Base-by-base conservation (phyloP, 2,113 vertebrate species). In the Illadopsis cleaveri region DNA sequence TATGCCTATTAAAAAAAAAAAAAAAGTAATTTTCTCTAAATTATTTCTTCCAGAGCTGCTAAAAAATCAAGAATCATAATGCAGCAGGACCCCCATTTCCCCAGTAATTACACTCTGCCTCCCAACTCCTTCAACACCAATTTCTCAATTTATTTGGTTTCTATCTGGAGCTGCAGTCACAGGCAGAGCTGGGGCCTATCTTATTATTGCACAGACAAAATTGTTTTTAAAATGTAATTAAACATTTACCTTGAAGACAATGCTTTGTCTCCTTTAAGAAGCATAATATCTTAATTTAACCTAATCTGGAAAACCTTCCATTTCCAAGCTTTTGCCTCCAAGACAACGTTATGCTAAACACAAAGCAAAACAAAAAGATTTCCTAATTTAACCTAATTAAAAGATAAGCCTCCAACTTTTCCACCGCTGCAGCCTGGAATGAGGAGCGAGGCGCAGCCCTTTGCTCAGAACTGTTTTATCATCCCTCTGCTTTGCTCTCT, bases 301-400 rank as follows among this genome's bases (percentile, higher is more conserved):
- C 82, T 80, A 56, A 91, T 96, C 92, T 83, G 79, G 76, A 86
- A 92, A 89, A 33, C 71, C 75, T 90, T 66, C 77, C 9, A 50
- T 94, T 93, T 94, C 68, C 45, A 58, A 73, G 80, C 64, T 42
- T 84, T 80, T 94, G 37, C 92, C 82, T 94, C 91, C 82, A 80
- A 91, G 79, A 82, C 70, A 92, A 50, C 42, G 44, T 71, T 78
- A 53, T 7, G 83, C 82, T 71, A 56, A 94, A 92, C 57, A 82
- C 33, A 75, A 69, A 69, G 71, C 42, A 90, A 92, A 96, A 79
- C 75, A 94, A 60, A 71, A 70, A 69, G 80, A 92, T 80, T 88
- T 93, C 78, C 71, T 96, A 92, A 94, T 96, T 93, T 94, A 93
- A 89, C 57, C 14, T 87, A 87, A 95, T 96, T 93, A 95, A 95